Base-by-base conservation (phyloP, 2,888 invertebrate genomes). In the Catotricha subobsoleta region DNA sequence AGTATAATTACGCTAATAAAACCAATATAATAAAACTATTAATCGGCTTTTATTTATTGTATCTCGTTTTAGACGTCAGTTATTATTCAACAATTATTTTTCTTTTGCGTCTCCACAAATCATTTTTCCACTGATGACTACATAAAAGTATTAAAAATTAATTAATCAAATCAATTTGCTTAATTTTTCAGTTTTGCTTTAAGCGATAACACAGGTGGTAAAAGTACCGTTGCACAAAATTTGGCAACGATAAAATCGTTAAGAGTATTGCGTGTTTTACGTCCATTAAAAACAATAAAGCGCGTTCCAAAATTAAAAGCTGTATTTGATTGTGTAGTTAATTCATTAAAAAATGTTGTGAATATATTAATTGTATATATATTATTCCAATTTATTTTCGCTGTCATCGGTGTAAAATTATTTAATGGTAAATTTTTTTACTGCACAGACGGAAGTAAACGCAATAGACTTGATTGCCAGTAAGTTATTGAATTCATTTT, bases 331-430 rank as follows among this genome's bases (percentile, higher is more conserved):
- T 98, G 98, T 76, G 94, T 98, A 64, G 95, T 98, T 67, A 97
- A 95, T 76, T 97, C 97, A 66, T 76, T 98, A 68, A 97, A 97
- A 76, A 98, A 98, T 69, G 98, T 98, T 69, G 92, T 97, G 68
- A 97, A 97, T 77, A 98, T 98, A 74, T 86, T 98, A 68, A 95
- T 98, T 67, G 97, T 98, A 72, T 98, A 97, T 67, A 88, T 95
- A 77, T 80, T 98, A 68, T 95, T 95, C 76, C 94, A 97, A 79
- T 97, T 97, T 76, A 97, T 98, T 73, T 95, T 95, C 71, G 97
- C 92, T 76, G 97, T 98, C 67, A 97, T 98, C 67, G 98, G 95
- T 67, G 97, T 98, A 65, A 97, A 97, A 76, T 79, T 98, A 63
- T 98, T 98, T 74, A 98, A 95, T 72, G 97, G 97, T 60, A 92